These are phyloP conservation scores for Antheraea pernyi DNA, from an alignment of 1,140 invertebrate species.

Conservation along the genomic window DNA sequence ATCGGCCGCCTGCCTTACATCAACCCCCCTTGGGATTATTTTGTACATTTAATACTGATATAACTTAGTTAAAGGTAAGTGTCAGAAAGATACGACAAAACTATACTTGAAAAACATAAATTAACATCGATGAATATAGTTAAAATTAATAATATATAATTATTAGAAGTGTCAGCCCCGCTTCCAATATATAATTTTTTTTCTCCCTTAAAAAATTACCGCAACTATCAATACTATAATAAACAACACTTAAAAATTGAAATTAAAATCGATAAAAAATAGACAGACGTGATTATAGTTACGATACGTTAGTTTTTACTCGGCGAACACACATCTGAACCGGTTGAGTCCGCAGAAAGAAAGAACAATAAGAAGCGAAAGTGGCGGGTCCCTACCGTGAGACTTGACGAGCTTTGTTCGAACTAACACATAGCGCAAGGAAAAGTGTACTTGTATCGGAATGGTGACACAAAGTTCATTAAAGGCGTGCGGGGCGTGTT, in stretches of 20 bases:
- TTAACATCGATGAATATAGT: no score
- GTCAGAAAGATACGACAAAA: no score
- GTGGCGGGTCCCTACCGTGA: slow-evolving; percentile 56
- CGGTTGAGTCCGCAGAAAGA: slow-evolving; percentile 18
- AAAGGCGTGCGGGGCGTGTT: slow-evolving; percentile 71
- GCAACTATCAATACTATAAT: no score
- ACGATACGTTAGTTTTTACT: background rate
- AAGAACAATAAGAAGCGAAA: slow-evolving; percentile 64
- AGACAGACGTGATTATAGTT: background rate
- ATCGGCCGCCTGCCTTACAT: no score
- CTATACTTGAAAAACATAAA: no score
- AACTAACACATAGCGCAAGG: slow-evolving; percentile 64
- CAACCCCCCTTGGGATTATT: no score
- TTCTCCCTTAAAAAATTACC: no score
- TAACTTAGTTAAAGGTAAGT: no score
- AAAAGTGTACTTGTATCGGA: slow-evolving; percentile 72
- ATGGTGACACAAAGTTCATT: slow-evolving; percentile 75
- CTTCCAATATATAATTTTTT: no score
- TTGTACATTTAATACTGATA: no score
- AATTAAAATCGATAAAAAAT: background rate
- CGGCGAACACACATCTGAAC: background rate
- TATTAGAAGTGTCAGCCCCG: no score
- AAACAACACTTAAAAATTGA: background rate
- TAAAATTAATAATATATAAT: no score
- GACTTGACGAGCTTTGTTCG: slow-evolving; percentile 72